Evolutionary conservation across 37 sponge, comb jelly and placozoan species (phyloP).

Genomic region (Hormiphora californensis): DNA sequence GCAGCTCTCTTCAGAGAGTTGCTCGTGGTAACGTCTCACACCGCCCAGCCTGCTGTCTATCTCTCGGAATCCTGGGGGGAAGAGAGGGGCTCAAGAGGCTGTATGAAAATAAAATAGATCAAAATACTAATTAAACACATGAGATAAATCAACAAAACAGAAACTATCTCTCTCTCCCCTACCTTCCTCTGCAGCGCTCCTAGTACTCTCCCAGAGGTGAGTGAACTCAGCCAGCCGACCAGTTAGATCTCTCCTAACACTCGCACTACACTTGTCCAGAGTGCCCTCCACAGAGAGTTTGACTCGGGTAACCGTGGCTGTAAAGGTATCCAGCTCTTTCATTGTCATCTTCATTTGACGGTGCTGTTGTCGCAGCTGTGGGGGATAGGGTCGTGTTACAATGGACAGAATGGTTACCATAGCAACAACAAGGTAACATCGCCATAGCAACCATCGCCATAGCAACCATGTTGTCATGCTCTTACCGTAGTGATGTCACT

Average conservation of each 20-base stretch:
- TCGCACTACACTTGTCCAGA: conserved; percentile 20
- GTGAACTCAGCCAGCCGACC: not conserved
- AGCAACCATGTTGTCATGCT: no score
- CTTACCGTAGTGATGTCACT: conserved; percentile 35
- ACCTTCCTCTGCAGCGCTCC: not conserved
- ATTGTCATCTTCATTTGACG: conserved; percentile 14
- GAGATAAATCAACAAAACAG: not conserved
- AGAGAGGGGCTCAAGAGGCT: not conserved
- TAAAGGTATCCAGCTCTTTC: conserved; percentile 32
- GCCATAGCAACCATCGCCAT: not conserved
- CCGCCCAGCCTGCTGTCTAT: conserved; percentile 42
- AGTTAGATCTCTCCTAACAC: conserved; percentile 32
- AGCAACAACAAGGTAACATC: not conserved
- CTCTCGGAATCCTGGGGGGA: conserved; percentile 24
- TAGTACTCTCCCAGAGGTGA: conserved; percentile 30
- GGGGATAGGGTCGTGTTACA: not conserved
- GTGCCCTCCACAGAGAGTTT: not conserved
- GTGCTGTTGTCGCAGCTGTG: conserved; percentile 48
- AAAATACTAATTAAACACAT: not conserved
- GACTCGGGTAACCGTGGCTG: not conserved
- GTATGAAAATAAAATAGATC: not conserved
- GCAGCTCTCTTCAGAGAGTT: conserved; percentile 9
- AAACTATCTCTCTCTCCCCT: not conserved
- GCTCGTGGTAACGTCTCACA: conserved; percentile 43
- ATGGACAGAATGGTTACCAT: not conserved